Percentiles rank a stretch among this genome's conserved stretches.
phyloP scores from a whole-genome alignment of 1,140 invertebrate species.

The Trichomalopsis sarcophagae region DNA sequence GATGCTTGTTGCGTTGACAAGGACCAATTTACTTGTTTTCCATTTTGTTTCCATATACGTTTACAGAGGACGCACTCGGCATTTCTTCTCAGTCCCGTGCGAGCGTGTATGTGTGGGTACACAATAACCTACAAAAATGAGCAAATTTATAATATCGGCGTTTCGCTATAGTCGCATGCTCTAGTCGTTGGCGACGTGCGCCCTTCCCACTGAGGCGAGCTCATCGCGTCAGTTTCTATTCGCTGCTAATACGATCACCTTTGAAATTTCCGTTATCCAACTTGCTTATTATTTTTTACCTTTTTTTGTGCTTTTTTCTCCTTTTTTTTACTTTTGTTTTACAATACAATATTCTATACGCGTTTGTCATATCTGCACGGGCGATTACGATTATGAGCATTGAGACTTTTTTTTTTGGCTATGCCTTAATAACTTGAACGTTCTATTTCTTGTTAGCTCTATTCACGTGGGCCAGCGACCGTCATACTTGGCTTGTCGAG shows the following conservation, averaged over 20 bases:
- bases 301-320: slow-evolving; percentile 27
- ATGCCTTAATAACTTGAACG: slow-evolving; percentile 41
- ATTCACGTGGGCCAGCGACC: slow-evolving; percentile 62
- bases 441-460: slow-evolving; percentile 53
- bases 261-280: slow-evolving; percentile 35
- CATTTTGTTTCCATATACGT: not conserved
- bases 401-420: slow-evolving; percentile 44
- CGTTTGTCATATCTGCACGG: slow-evolving; percentile 47
- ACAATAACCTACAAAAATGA: slow-evolving; percentile 49
- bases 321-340: slow-evolving; percentile 30
- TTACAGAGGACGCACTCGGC: slow-evolving; percentile 55
- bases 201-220: slow-evolving; percentile 59
- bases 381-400: slow-evolving; percentile 54
- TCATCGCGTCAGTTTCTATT: slow-evolving; percentile 11
- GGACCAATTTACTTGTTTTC: slow-evolving; percentile 49
- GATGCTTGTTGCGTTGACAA: slow-evolving; percentile 44
- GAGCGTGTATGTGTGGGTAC: not conserved
- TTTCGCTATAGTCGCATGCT: slow-evolving; percentile 25
- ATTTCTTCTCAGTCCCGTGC: slow-evolving; percentile 53
- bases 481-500: slow-evolving; percentile 47
- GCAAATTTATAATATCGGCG: slow-evolving; percentile 43
- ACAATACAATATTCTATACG: slow-evolving; percentile 31
- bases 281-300: not conserved
- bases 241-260: slow-evolving; percentile 37
- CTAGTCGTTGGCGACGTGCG: slow-evolving; percentile 13